Percentiles rank a stretch among this genome's conserved stretches.
These are phyloP conservation scores for Dioctria rufipes DNA, from an alignment of 2,888 invertebrate genomes.

Conservation along the genomic window DNA sequence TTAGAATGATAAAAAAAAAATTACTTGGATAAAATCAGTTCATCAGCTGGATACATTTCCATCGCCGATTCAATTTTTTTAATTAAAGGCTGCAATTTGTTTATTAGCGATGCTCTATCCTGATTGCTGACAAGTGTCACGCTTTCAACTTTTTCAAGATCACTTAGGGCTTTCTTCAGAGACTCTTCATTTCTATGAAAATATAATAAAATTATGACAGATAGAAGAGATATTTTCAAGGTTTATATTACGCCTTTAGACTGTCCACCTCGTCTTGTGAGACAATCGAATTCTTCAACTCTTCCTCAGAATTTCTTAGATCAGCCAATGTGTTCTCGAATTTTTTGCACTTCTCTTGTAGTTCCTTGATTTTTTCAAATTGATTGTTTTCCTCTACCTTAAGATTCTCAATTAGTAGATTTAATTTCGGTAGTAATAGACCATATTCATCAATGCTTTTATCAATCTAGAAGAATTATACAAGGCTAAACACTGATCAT, in stretches of 20 bases:
- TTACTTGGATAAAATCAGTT: constrained; percentile 42
- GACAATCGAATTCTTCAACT: constrained; percentile 41
- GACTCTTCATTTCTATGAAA: constrained; percentile 38
- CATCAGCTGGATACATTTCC: constrained; percentile 36
- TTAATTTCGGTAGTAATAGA: constrained; percentile 22
- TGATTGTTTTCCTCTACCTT: constrained; percentile 22
- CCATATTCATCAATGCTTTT: constrained; percentile 28
- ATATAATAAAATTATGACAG: no score
- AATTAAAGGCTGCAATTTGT: constrained; percentile 40
- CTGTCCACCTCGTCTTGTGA: constrained; percentile 52
- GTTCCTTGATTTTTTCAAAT: constrained; percentile 34
- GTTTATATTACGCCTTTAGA: constrained; percentile 24
- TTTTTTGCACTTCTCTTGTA: constrained; percentile 31
- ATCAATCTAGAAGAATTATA: constrained; percentile 18
- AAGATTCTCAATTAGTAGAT: constrained; percentile 27
- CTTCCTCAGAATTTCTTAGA: constrained; percentile 47
- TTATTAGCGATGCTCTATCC: constrained; percentile 12
- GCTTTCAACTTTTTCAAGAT: constrained; percentile 54
- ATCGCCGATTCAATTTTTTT: constrained; percentile 43
- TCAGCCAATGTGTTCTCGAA: constrained; percentile 15
- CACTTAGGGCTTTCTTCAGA: constrained; percentile 42
- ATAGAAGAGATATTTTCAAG: no score
- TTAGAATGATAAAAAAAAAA: neutral
- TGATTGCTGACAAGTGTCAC: constrained; percentile 33
- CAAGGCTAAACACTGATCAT: no score